phyloP scores from a whole-genome alignment of 2,888 invertebrate species.

The Tholera decimalis region DNA sequence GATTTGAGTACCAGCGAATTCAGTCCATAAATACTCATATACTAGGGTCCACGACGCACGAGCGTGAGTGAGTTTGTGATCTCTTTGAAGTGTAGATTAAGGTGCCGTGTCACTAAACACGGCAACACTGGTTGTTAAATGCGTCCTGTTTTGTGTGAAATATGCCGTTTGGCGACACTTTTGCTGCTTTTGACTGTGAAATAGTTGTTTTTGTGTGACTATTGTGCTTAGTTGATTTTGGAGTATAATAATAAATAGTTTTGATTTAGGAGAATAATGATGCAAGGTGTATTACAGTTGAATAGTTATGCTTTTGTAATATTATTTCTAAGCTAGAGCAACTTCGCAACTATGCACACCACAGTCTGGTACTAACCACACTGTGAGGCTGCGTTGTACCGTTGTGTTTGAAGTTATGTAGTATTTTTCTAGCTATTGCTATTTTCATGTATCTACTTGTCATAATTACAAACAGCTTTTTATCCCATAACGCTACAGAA shows the following conservation, averaged over 20 bases:
- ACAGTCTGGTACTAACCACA: too few species aligned
- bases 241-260: too few species aligned
- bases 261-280: not conserved
- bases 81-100: slow-evolving; percentile 73
- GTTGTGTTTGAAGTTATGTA: too few species aligned
- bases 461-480: too few species aligned
- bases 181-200: slow-evolving; percentile 16
- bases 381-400: too few species aligned
- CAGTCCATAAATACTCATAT: slow-evolving; percentile 48
- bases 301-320: not conserved
- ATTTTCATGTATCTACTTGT: too few species aligned
- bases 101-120: slow-evolving; percentile 67
- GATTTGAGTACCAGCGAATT: slow-evolving; percentile 25
- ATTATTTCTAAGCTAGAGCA: too few species aligned
- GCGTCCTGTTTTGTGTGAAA: slow-evolving; percentile 49
- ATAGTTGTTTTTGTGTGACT: not conserved
- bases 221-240: not conserved
- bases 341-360: too few species aligned
- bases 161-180: slow-evolving; percentile 40
- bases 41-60: slow-evolving; percentile 42
- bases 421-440: too few species aligned
- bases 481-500: too few species aligned
- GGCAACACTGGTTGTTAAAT: slow-evolving; percentile 39
- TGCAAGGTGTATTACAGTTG: not conserved
- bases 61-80: slow-evolving; percentile 58